Evolutionary conservation across 2,888 invertebrate genomes (phyloP), one percentile per base, ranked within the genome.

Genomic region (Melinaea marsaeus): DNA sequence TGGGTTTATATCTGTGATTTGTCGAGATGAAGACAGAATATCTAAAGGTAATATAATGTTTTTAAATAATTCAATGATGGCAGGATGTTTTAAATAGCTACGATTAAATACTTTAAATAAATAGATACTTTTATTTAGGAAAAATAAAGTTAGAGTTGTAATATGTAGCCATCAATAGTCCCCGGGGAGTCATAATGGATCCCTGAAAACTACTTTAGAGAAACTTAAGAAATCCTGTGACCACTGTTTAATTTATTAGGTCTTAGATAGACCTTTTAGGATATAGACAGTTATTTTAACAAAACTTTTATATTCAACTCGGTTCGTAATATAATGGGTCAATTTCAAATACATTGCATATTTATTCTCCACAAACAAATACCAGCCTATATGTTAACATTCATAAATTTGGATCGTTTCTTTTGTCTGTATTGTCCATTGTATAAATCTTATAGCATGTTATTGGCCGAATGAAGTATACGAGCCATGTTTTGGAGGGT

Each of bases 401-500:
- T 6, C 11, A 42, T 9, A 9, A 7, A 42, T 42, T 42, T 22
- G 22, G 9, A 9, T 42, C 3, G 7, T 42, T 9, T 9, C 9
- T 9, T 42, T 42, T 42, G 42, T 11, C 42, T 42, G 6, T 42
- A 9, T 42, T 42, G 7, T 9, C 46, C 42, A 9, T 45, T 22
- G n/a, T 32, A 33, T 51, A 51, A 37, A 48, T 22, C 61, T 75
- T 71, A 1, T 74, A 90, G 90, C 85, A 13, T 90, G 90, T 72
- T 90, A 81, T 72, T 90, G 90, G 90, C 82, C 88, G 0, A 84
- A 90, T 69, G 90, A 90, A 63, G 68, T 84, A 2, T 90, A 85
- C 73, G 90, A 90, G 76, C 83, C 90, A 0, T 90, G 90, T 66
- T 89, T 89, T 73, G 90, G 86, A 0, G 90, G 90, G 0, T 90